Percentiles rank a stretch among this genome's conserved stretches.
These are phyloP conservation scores for Zosterops japonicus DNA, from an alignment of 2,113 vertebrate species.

Conservation along the genomic window DNA sequence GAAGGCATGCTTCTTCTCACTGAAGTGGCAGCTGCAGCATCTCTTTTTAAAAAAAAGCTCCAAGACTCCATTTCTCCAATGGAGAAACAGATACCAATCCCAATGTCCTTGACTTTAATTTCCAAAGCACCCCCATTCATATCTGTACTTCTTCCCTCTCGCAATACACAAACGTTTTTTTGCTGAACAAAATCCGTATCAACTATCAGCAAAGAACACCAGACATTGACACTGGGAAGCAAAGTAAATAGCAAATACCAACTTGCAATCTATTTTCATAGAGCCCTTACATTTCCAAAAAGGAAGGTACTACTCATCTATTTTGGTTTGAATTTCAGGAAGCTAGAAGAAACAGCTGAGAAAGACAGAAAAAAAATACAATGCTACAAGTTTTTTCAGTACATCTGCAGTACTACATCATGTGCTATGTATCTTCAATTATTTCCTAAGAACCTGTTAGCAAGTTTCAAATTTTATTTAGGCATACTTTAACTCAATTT, in stretches of 20 bases:
- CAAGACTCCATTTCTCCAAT: neutral
- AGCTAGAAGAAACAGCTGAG: neutral
- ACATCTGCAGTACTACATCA: neutral
- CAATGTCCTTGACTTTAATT: neutral
- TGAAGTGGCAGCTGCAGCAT: neutral
- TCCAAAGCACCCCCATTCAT: neutral
- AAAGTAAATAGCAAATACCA: neutral
- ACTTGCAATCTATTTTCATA: neutral
- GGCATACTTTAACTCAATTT: neutral
- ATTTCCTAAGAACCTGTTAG: neutral
- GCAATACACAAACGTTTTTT: neutral
- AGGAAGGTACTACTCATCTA: neutral
- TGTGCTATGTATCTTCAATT: neutral
- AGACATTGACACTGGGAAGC: neutral
- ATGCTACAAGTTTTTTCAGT: neutral
- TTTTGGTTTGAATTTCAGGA: neutral
- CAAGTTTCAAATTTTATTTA: neutral
- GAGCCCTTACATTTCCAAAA: neutral
- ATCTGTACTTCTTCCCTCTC: fast-evolving
- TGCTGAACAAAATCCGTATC: neutral
- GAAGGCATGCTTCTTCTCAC: neutral
- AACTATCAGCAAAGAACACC: neutral
- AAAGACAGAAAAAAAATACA: neutral
- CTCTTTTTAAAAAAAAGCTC: neutral
- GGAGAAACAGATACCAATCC: neutral